Percentiles rank a stretch among this genome's conserved stretches.
phyloP scores from a whole-genome alignment of 2,113 vertebrate genomes.

The Vanacampus margaritifer region DNA sequence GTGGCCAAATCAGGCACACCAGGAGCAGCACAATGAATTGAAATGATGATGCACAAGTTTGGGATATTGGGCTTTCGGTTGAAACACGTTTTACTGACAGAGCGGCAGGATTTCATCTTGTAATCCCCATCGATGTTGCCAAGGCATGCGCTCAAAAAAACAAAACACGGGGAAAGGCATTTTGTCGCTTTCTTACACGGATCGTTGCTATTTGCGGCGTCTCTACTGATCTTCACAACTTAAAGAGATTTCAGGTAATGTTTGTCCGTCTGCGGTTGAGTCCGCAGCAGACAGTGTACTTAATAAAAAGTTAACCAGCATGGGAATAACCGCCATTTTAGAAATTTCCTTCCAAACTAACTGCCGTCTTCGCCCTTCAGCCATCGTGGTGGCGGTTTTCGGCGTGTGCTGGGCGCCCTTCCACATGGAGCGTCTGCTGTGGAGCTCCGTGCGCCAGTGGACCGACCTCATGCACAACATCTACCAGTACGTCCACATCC shows the following conservation, averaged over 20 bases:
- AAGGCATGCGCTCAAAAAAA: constrained; percentile 15
- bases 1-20: no score
- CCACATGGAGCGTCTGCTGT: constrained; percentile 72
- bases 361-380: constrained; percentile 19
- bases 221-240: background rate
- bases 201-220: constrained; percentile 23
- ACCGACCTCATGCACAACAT: constrained; percentile 68
- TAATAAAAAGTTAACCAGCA: background rate
- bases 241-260: background rate
- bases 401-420: constrained; percentile 74
- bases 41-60: no score
- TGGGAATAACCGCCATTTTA: background rate
- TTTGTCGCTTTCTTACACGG: background rate
- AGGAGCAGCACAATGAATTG: no score
- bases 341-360: constrained; percentile 5
- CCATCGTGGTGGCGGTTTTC: constrained; percentile 68
- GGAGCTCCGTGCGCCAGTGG: constrained; percentile 74
- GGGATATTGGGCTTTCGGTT: no score
- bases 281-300: background rate
- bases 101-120: background rate
- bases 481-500: constrained; percentile 76
- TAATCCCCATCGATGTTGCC: constrained; percentile 25
- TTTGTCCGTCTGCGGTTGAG: background rate
- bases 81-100: background rate
- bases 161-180: background rate